Evolutionary conservation across 2,113 vertebrate species (phyloP), one percentile per base, ranked within the genome.

Genomic region (Anhinga rufa): DNA sequence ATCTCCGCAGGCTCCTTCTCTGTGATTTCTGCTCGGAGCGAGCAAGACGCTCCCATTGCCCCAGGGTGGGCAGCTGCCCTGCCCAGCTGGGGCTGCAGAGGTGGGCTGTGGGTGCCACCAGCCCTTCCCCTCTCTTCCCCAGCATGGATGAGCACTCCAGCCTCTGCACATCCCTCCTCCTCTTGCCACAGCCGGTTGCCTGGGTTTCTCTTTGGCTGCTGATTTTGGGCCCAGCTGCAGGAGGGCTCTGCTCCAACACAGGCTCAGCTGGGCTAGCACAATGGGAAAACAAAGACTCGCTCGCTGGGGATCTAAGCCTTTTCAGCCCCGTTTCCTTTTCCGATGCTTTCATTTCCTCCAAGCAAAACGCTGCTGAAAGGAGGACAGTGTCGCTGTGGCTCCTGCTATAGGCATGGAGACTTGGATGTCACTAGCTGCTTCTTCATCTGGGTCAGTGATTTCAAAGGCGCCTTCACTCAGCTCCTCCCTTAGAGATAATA

Each of bases 231-330:
- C 95, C 96, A 97, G 96, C 97, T 97, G 96, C 97, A 90, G 95
- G 81, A 97, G 89, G 95, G 97, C 96, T 97, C 94, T 92, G 96
- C 97, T 97, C 97, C 97, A 97, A 82, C 89, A 70, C 78, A 92
- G 93, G 89, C 97, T 97, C 97, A 97, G 94, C 95, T 93, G 97
- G 95, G 84, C 51, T 7, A 87, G 89, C 84, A 95, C 91, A 96
- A 97, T 91, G 89, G 70, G 84, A 93, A 94, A 95, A 95, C 93
- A 97, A 97, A 96, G 82, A 88, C 80, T 79, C 0, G 1, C 88
- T 93, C 29, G 26, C 64, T 92, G 88, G 68, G 93, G 68, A 95
- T 70, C 88, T 32, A 16, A 96, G 89, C 84, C 95, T 95, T 96
- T 96, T 97, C 96, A 97, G 95, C 88, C 91, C 82, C 7, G 0